Evolutionary conservation across 1,140 invertebrate species (phyloP), one percentile per base, ranked within the genome.

Genomic region (Cydia splendana): DNA sequence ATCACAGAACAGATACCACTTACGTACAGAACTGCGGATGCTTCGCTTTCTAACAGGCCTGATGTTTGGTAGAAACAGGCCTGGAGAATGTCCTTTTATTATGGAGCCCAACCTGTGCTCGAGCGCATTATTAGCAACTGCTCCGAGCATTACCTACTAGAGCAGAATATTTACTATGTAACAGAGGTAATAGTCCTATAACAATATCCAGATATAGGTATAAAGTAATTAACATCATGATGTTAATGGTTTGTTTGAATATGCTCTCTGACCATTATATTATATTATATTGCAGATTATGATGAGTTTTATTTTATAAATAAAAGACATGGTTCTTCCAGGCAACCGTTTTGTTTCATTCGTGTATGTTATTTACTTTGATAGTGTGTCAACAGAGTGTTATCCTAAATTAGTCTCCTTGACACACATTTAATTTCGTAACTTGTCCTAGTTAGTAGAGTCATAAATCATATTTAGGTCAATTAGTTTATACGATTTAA

Each of bases 391-490:
- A 62, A 62, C 57, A 62, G 51, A 53, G 57, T 62, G 18, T 62
- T 62, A 24, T 62, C 20, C 57, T 24, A 62, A 62, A 24, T 62
- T 62, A 62, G 57, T 62, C 57, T 62, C 57, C 57, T 62, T 62
- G 57, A 62, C 57, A 62, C 57, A 62, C 57, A 62, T 62, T 62
- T 62, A 62, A 62, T 62, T n/a, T 62, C 20, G 57, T 10, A 62
- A 62, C 57, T 62, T 62, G 57, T 24, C 20, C 57, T 20, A 62
- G 57, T 62, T 62, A 62, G 20, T n/a, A 20, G 20, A 62, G 57
- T 24, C 18, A 62, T 62, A 24, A 62, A 62, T 62, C 57, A 62
- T 20, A 62, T 24, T 62, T 62, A 62, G 20, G 57, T 62, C 20
- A 62, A 62, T 62, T 62, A 62, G 9, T 24, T 62, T 24, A 62